Conservation (phyloP, 2,888 invertebrate genomes). For the Eurytoma californica region DNA sequence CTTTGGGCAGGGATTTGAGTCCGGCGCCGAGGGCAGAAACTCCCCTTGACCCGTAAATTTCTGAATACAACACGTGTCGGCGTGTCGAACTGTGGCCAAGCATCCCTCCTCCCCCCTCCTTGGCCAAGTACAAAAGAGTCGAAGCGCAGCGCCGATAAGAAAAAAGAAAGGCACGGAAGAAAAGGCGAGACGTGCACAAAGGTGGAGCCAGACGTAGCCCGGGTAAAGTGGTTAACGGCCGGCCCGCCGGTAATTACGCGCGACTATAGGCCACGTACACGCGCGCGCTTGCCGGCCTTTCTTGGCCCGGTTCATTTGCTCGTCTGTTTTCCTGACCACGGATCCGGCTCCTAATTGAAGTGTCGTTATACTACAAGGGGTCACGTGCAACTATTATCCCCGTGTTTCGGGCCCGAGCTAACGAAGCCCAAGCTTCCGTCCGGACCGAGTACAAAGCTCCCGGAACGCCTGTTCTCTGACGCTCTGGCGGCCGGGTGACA, state of each 20-base stretch:
- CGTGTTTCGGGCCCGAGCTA: conserved; percentile 25
- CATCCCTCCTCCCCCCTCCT: too few species aligned
- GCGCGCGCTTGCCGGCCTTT: conserved; percentile 2
- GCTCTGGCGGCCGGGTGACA: background rate
- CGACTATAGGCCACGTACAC: background rate
- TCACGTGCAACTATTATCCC: conserved; percentile 43
- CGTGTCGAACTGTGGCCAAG: too few species aligned
- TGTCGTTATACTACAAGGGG: conserved; percentile 37
- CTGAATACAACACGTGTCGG: too few species aligned
- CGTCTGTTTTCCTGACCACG: conserved; percentile 3
- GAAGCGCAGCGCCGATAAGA: too few species aligned
- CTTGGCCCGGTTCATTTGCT: conserved; percentile 33
- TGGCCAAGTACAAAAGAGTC: too few species aligned
- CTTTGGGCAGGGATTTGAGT: too few species aligned
- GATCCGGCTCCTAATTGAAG: conserved; percentile 46
- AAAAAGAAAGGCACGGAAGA: too few species aligned
- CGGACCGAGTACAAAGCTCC: conserved; percentile 21
- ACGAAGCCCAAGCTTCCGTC: conserved; percentile 34
- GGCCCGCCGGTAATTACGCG: conserved; percentile 5
- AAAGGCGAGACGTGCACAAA: background rate
- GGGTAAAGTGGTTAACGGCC: conserved; percentile 6
- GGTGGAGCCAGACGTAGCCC: too few species aligned
- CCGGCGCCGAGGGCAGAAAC: too few species aligned
- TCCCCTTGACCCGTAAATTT: too few species aligned
- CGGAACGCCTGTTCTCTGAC: background rate